Base-by-base conservation (phyloP, 2,888 invertebrate species). In the Barypeithes pellucidus region DNA sequence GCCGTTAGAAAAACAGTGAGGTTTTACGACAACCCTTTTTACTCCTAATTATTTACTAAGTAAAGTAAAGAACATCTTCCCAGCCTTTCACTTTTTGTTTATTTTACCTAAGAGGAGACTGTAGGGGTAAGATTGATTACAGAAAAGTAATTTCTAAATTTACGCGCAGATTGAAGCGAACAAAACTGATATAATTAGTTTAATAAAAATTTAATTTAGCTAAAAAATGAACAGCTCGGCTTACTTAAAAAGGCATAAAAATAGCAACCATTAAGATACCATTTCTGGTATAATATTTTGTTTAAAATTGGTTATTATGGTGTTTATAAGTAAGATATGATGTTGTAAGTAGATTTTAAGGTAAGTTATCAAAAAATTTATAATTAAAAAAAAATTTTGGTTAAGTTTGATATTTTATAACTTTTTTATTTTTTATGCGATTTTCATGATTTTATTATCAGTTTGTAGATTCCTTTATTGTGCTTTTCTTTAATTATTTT, bases 1-100 rank as follows among this genome's bases (percentile, higher is more conserved):
- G 47, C 47, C 47, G 20, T 20, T 11, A 47, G 11, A 47, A 47
- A 47, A 47, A 47, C 20, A 18, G 4, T 20, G 47, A 18, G 47
- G 47, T 47, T 47, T 47, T 47, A 47, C 18, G 20, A 47, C 47
- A 47, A 47, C 47, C 47, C 47, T 47, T 47, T 20, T 47, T 47
- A 47, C 47, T 47, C 47, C 47, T 47, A 47, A 47, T 47, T 47
- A 47, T 47, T 47, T 47, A 47, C 47, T n/a, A 11, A 47, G 47
- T 18, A 47, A 47, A 47, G 47, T 47, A 47, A 47, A 47, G 47
- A 47, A 47, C 47, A 47, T 47, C n/a, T 20, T 43, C 20, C 20
- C 47, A 20, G 47, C 47, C 20, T 47, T 47, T 47, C 47, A 20
- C 47, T 47, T 47, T 47, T 47, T 47, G 47, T 47, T 47, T 47